phyloP scores from a whole-genome alignment of 2,888 invertebrate species.

The Lithophane semibrunnea region DNA sequence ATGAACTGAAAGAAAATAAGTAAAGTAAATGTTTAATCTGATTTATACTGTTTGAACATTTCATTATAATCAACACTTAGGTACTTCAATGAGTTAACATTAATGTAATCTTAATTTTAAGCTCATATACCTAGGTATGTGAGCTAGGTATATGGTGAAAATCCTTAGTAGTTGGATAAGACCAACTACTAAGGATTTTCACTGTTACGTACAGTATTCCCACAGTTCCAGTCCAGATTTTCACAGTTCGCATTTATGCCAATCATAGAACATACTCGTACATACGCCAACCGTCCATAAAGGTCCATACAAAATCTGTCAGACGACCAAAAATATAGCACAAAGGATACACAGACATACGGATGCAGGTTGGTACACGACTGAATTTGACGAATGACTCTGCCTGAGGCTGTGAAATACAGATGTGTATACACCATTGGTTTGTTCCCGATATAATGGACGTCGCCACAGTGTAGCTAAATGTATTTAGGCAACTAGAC shows the following conservation, averaged over 20 bases:
- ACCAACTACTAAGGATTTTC: no score
- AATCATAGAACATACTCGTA: neutral
- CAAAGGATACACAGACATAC: constrained; percentile 2
- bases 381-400: constrained; percentile 48
- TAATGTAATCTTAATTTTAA: neutral
- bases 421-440: constrained; percentile 5
- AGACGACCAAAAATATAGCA: constrained; percentile 3
- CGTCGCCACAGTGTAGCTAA: neutral
- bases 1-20: constrained; percentile 4
- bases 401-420: constrained; percentile 14
- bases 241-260: no score
- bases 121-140: no score
- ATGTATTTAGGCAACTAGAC: neutral
- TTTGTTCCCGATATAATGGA: constrained; percentile 11
- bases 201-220: no score
- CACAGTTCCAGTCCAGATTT: no score
- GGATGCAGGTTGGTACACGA: neutral
- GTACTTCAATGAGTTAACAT: neutral
- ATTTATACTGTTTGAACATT: neutral
- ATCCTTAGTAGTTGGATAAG: no score
- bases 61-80: neutral
- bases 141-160: no score
- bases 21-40: neutral
- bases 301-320: constrained; percentile 10
- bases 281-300: neutral